Evolutionary conservation across 2,888 invertebrate species (phyloP).

Genomic region (Fabriciana adippe): DNA sequence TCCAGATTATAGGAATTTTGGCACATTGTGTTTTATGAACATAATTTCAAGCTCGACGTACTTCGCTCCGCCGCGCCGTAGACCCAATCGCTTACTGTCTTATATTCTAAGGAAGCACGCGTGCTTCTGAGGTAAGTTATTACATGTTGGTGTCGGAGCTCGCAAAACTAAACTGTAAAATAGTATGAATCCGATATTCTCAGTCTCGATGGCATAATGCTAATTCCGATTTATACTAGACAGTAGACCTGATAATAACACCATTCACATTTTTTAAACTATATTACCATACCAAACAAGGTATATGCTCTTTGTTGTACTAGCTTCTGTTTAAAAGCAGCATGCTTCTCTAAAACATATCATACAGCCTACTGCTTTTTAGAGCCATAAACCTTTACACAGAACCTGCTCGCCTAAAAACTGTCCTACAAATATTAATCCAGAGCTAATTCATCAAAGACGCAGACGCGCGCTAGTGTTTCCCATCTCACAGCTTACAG

Average conservation of each 20-base stretch:
- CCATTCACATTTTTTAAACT: constrained; percentile 27
- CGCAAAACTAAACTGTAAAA: constrained; percentile 43
- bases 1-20: constrained; percentile 54
- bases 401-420: constrained; percentile 57
- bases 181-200: constrained; percentile 32
- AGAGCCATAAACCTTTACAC: constrained; percentile 62
- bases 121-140: constrained; percentile 74
- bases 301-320: constrained; percentile 72
- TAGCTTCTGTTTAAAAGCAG: constrained; percentile 68
- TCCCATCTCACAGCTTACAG: constrained; percentile 64
- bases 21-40: constrained; percentile 64
- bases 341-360: constrained; percentile 80
- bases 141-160: constrained; percentile 47
- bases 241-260: constrained; percentile 76
- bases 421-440: constrained; percentile 47
- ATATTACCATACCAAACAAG: constrained; percentile 44
- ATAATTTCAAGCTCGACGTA: constrained; percentile 48
- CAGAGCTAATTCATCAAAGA: constrained; percentile 46
- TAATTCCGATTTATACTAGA: constrained; percentile 47
- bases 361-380: constrained; percentile 73
- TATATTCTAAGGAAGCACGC: constrained; percentile 69
- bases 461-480: constrained; percentile 48
- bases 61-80: constrained; percentile 43
- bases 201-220: constrained; percentile 33
- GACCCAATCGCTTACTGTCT: constrained; percentile 57